phyloP scores from a whole-genome alignment of 2,113 vertebrate species.

The Ceratotherium simum region DNA sequence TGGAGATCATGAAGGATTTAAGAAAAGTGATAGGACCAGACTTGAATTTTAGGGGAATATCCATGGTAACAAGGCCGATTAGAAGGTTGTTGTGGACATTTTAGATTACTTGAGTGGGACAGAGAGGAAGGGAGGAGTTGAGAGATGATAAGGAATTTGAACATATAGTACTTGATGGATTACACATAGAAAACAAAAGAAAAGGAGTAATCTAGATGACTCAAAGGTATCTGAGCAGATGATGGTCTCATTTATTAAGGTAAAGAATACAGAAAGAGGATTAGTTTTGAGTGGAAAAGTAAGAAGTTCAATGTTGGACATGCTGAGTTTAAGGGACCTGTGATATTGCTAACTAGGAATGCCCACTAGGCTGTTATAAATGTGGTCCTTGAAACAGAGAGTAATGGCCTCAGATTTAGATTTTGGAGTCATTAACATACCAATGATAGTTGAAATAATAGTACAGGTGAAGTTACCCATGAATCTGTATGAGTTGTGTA shows the following conservation, averaged over 20 bases:
- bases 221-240: neutral
- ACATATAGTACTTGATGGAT: neutral
- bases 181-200: neutral
- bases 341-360: neutral
- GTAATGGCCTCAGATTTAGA: neutral
- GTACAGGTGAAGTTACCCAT: neutral
- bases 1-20: neutral
- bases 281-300: neutral
- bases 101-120: neutral
- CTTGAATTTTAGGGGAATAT: conserved; percentile 11
- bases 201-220: neutral
- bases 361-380: neutral
- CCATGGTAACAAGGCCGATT: neutral
- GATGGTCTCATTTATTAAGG: neutral
- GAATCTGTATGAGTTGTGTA: neutral
- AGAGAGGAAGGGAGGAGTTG: neutral
- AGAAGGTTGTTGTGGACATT: neutral
- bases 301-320: neutral
- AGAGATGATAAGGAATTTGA: neutral
- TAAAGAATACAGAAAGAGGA: neutral
- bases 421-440: neutral
- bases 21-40: neutral
- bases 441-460: neutral
- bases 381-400: neutral
- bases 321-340: neutral